Percentiles rank a stretch among this genome's conserved stretches.
phyloP scores from a whole-genome alignment of 2,888 invertebrate species.

The Cerceris ruficornis region DNA sequence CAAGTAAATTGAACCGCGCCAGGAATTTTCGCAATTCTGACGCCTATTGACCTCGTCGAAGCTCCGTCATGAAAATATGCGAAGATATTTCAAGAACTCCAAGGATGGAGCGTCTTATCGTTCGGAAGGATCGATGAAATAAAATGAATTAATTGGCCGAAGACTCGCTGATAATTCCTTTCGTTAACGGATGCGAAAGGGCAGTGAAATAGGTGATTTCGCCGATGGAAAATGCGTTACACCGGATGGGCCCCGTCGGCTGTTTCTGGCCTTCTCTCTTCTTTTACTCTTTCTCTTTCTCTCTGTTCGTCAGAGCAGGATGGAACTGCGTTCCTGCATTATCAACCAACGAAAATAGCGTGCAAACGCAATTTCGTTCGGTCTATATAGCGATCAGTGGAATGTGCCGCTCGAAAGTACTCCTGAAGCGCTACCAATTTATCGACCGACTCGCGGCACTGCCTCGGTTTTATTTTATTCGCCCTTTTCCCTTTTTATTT shows the following conservation, averaged over 20 bases:
- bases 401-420: conserved; percentile 38
- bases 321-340: conserved; percentile 46
- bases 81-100: conserved; percentile 34
- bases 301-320: conserved; percentile 16
- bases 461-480: conserved; percentile 15
- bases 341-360: conserved; percentile 54
- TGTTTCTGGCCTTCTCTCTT: background rate
- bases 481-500: conserved; percentile 5
- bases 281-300: background rate
- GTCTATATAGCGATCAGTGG: conserved; percentile 35
- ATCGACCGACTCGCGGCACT: conserved; percentile 42
- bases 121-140: conserved; percentile 29
- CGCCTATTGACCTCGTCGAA: conserved; percentile 30
- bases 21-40: conserved; percentile 47
- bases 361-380: conserved; percentile 49
- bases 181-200: background rate
- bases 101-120: conserved; percentile 34
- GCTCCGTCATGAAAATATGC: conserved; percentile 43
- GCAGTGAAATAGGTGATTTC: background rate
- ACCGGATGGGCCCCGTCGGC: background rate
- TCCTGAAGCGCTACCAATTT: conserved; percentile 49
- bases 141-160: background rate
- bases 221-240: background rate
- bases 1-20: conserved; percentile 29
- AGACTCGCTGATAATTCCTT: background rate